Base-by-base conservation (phyloP, 1,140 invertebrate species). In the Drosophila virilis region DNA sequence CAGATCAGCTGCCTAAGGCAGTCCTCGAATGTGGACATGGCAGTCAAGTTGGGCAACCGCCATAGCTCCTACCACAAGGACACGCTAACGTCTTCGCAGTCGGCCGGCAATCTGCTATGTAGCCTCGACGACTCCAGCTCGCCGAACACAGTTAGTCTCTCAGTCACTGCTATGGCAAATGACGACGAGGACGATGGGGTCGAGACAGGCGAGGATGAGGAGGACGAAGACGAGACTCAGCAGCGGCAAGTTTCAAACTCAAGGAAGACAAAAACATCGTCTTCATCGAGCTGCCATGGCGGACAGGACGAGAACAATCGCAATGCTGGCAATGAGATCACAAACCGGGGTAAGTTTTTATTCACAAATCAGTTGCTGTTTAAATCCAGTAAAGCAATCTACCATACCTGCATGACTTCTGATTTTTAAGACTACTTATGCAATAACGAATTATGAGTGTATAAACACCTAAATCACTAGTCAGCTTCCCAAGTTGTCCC, bases 51-150 rank as follows among this genome's bases (percentile, higher is more conserved):
- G 81, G 83, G 80, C 40, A 92, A 91, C 82, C 89, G 91, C n/a
- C 91, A 92, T 73, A 92, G 91, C 75, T 92, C 91, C 8, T 92
- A 92, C 59, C 91, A 92, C 67, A 92, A 92, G 78, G 90, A 92
- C 58, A 83, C 91, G 22, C 75, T 92, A 9, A 91, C 89, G 85
- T 91, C 89, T 6, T 88, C 90, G 5, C 90, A 91, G 60, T 90
- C 90, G 22, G 82, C 86, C n/a, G 74, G 65, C 7, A 88, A 80
- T 58, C 64, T 91, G 33, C 45, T 90, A 32, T 78, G 64, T 15
- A 65, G 17, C n/a, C 61, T 86, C 6, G 82, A 78, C 43, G 70
- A 74, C 33, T 70, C 72, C 8, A 69, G 78, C 32, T 70, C 83
- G 2, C 62, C 75, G 15, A 82, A 73, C 5, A 65, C 85, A 0